phyloP scores from a whole-genome alignment of 2,113 vertebrate species.

The Azemiops feae region DNA sequence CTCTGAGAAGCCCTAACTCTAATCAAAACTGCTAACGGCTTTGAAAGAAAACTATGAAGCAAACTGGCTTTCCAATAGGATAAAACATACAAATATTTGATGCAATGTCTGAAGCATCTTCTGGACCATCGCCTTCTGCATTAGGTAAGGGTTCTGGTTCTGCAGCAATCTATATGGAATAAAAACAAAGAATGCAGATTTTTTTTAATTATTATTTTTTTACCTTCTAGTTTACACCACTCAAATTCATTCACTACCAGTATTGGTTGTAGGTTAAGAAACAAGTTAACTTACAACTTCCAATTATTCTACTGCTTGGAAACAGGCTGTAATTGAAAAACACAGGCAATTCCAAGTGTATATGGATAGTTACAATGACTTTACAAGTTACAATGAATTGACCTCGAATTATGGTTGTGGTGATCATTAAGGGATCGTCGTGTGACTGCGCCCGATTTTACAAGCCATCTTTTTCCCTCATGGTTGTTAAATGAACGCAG shows the following conservation, averaged over 20 bases:
- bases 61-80: not conserved
- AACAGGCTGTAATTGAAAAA: not conserved
- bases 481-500: not conserved
- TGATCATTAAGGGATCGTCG: not conserved
- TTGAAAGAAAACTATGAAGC: constrained; percentile 16
- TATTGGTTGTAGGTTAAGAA: not conserved
- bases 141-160: constrained; percentile 52
- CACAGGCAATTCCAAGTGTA: not conserved
- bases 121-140: constrained; percentile 61
- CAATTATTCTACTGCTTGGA: not conserved
- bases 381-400: not conserved
- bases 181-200: constrained; percentile 25
- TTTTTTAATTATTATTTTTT: constrained; percentile 32
- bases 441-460: not conserved
- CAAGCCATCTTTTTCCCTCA: not conserved
- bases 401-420: not conserved
- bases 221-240: constrained; percentile 3
- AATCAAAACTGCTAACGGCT: not conserved
- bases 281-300: not conserved
- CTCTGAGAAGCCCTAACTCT: not conserved
- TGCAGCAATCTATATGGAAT: constrained; percentile 59
- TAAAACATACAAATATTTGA: constrained; percentile 72
- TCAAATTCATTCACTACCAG: not conserved
- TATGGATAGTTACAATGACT: not conserved
- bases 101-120: constrained; percentile 56